These are phyloP conservation scores for Clarias platycephalus DNA, from an alignment of 2,797 vertebrate species.

Conservation along the genomic window DNA sequence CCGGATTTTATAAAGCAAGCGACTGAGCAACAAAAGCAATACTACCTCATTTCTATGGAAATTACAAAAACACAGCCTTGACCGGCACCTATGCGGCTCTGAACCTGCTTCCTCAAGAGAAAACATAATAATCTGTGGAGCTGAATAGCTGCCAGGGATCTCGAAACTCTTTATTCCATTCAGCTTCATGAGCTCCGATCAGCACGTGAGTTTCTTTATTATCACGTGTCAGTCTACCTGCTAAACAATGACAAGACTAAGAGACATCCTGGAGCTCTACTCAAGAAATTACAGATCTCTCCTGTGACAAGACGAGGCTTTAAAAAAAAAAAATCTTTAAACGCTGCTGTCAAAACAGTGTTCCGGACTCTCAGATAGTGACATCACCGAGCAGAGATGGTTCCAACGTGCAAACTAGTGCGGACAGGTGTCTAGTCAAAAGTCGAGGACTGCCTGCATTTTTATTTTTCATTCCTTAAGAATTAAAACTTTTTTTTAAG, in stretches of 20 bases:
- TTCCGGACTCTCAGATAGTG: background rate
- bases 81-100: conserved; percentile 4
- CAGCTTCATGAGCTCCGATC: background rate
- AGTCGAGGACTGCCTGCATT: too few species aligned
- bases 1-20: conserved; percentile 8
- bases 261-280: background rate
- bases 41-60: conserved; percentile 32
- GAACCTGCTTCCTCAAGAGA: conserved; percentile 11
- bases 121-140: conserved; percentile 13
- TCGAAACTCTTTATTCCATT: background rate
- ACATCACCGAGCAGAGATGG: background rate
- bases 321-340: conserved; percentile 2
- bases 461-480: too few species aligned
- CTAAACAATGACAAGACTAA: background rate
- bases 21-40: background rate
- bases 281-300: background rate
- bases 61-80: conserved; percentile 20
- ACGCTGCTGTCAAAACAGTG: conserved; percentile 29
- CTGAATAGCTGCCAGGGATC: conserved; percentile 12
- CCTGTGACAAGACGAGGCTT: background rate
- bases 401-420: too few species aligned
- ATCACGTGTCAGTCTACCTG: background rate
- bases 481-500: too few species aligned
- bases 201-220: conserved; percentile 6
- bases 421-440: too few species aligned